Evolutionary conservation across 1,140 invertebrate genomes (phyloP).

Genomic region (Pachyrhynchus sulphureomaculatus): DNA sequence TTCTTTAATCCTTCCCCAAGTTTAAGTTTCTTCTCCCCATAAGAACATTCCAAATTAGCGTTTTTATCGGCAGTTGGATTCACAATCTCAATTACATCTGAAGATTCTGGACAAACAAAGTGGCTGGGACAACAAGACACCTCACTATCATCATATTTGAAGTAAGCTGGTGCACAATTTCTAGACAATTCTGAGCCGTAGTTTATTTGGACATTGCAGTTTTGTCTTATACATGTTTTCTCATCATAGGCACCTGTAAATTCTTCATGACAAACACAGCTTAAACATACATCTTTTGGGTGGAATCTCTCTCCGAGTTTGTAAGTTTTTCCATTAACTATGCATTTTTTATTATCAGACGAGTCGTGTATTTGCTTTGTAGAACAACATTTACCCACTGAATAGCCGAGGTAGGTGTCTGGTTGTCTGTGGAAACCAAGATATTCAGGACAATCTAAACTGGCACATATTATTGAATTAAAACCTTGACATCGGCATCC

Average conservation of each 20-base stretch:
- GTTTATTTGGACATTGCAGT: conserved; percentile 25
- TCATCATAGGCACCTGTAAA: conserved; percentile 38
- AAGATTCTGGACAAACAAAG: background rate
- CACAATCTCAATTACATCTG: background rate
- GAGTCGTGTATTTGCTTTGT: conserved; percentile 28
- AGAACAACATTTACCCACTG: conserved; percentile 35
- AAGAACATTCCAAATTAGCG: conserved; percentile 15
- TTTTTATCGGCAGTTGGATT: background rate
- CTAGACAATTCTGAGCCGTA: conserved; percentile 11
- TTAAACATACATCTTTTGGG: conserved; percentile 34
- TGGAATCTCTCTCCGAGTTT: conserved; percentile 36
- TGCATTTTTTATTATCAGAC: conserved; percentile 27
- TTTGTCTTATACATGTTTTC: conserved; percentile 28
- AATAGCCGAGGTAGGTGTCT: conserved; percentile 29
- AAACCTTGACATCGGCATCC: conserved; percentile 15
- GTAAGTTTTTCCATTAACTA: conserved; percentile 34
- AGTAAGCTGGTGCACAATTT: conserved; percentile 26
- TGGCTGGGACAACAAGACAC: conserved; percentile 1
- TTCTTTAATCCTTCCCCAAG: conserved; percentile 28
- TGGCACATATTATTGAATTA: conserved; percentile 14
- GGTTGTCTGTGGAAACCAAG: background rate
- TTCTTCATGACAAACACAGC: conserved; percentile 39
- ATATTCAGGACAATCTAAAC: conserved; percentile 34
- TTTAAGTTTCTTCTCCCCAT: conserved; percentile 24
- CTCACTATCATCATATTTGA: background rate